These are phyloP conservation scores for Steinernema carpocapsae DNA, from an alignment of 2,888 invertebrate genomes.

Conservation along the genomic window DNA sequence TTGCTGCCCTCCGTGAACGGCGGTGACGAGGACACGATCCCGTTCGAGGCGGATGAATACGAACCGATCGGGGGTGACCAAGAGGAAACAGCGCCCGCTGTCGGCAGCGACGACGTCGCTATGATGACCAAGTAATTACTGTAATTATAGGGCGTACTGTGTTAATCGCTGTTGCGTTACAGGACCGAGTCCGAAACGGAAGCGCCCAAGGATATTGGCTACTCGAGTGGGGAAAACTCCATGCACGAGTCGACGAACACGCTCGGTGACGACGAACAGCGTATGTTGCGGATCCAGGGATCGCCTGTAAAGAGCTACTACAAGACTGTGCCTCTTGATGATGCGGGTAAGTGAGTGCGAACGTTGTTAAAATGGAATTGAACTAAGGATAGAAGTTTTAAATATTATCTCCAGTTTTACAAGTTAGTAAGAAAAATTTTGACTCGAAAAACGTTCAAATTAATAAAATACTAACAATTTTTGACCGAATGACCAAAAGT, in stretches of 20 bases:
- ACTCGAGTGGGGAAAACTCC: conserved; percentile 59
- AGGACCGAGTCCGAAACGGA: neutral
- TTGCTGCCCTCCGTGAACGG: neutral
- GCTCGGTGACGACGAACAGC: conserved; percentile 9
- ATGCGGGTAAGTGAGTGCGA: conserved; percentile 3
- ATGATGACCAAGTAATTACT: conserved; percentile 32
- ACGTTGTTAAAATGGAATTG: neutral
- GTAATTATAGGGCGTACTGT: neutral
- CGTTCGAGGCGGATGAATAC: conserved; percentile 55
- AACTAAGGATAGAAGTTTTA: neutral
- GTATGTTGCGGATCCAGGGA: conserved; percentile 13
- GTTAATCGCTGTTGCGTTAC: neutral
- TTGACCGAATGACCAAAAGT: too few relatives aligned
- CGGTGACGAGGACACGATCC: conserved; percentile 51
- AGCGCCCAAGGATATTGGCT: conserved; percentile 52
- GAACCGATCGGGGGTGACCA: conserved; percentile 39
- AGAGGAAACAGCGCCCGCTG: neutral
- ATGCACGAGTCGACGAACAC: conserved; percentile 48
- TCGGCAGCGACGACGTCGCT: neutral
- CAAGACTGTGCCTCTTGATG: conserved; percentile 45
- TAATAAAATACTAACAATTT: too few relatives aligned
- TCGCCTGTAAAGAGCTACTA: conserved; percentile 52
- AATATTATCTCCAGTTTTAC: neutral
- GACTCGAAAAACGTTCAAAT: too few relatives aligned
- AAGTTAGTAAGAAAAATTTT: too few relatives aligned